phyloP scores from a whole-genome alignment of 2,113 vertebrate species.

The Rynchops niger region DNA sequence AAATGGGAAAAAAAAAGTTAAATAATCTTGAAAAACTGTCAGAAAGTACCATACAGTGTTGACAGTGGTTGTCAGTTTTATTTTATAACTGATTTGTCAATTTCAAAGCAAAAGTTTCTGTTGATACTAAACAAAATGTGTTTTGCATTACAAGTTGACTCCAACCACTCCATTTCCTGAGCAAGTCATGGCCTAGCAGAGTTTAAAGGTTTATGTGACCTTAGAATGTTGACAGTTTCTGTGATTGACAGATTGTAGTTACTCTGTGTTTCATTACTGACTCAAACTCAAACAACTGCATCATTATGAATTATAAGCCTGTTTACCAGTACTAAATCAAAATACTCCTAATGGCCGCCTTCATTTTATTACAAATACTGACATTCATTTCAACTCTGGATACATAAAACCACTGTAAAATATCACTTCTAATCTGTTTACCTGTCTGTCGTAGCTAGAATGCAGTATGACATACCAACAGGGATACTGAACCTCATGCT shows the following conservation, averaged over 20 bases:
- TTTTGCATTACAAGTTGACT: not conserved
- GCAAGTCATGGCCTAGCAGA: not conserved
- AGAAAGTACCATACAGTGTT: not conserved
- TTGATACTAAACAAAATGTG: not conserved
- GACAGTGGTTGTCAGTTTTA: not conserved
- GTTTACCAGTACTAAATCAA: not conserved
- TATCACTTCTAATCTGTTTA: not conserved
- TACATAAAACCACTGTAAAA: not conserved
- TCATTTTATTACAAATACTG: not conserved
- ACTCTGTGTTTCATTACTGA: not conserved
- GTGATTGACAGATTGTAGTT: not conserved
- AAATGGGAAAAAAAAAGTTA: not conserved
- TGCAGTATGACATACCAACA: not conserved
- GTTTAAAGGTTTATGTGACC: not conserved
- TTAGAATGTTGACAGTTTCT: not conserved
- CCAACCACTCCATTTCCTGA: not conserved
- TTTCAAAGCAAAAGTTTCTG: not conserved
- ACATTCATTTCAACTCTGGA: not conserved
- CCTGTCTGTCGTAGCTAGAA: not conserved
- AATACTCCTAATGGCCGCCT: not conserved
- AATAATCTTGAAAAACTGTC: constrained; percentile 32
- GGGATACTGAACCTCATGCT: not conserved
- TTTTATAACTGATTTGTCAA: constrained; percentile 11
- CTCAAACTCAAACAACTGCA: not conserved
- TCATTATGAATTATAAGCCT: not conserved